Evolutionary conservation across 2,888 invertebrate genomes (phyloP).

Genomic region (Sylvicola fuscatus): DNA sequence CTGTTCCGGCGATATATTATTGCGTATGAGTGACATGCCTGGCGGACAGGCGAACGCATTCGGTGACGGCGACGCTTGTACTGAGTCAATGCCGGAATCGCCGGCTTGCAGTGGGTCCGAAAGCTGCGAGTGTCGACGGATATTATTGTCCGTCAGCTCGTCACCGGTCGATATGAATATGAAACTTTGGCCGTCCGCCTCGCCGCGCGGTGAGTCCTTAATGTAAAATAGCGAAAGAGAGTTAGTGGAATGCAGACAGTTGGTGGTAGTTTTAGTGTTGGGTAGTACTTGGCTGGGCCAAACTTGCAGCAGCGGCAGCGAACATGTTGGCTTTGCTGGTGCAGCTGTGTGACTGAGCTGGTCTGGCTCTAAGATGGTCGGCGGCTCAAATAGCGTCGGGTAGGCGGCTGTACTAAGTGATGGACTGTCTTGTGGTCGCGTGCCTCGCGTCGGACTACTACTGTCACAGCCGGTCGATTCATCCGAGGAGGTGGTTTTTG

Average conservation of each 20-base stretch:
- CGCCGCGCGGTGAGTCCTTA: constrained; percentile 45
- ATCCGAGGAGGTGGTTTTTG: constrained; percentile 26
- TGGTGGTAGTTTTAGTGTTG: not conserved
- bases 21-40: constrained; percentile 10
- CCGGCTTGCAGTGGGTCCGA: constrained; percentile 29
- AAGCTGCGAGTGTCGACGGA: constrained; percentile 21
- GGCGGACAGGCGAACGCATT: constrained; percentile 10
- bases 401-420: constrained; percentile 17
- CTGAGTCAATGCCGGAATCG: constrained; percentile 52
- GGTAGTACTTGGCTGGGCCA: constrained; percentile 39
- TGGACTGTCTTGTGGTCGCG: constrained; percentile 13
- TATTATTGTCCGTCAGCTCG: constrained; percentile 11
- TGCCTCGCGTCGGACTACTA: constrained; percentile 25
- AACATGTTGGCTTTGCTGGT: constrained; percentile 28
- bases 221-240: constrained; percentile 5
- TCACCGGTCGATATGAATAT: constrained; percentile 34
- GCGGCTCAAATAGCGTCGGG: constrained; percentile 21
- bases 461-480: constrained; percentile 28
- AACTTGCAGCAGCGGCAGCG: constrained; percentile 36
- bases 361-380: constrained; percentile 9
- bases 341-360: constrained; percentile 6
- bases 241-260: constrained; percentile 3
- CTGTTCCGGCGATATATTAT: constrained; percentile 5
- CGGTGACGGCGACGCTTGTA: constrained; percentile 39
- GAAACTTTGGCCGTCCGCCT: constrained; percentile 45